These are phyloP conservation scores for Aurelia sp. DNA, from an alignment of 30 jellyfish, hydroid and myxozoan genomes.

Conservation along the genomic window DNA sequence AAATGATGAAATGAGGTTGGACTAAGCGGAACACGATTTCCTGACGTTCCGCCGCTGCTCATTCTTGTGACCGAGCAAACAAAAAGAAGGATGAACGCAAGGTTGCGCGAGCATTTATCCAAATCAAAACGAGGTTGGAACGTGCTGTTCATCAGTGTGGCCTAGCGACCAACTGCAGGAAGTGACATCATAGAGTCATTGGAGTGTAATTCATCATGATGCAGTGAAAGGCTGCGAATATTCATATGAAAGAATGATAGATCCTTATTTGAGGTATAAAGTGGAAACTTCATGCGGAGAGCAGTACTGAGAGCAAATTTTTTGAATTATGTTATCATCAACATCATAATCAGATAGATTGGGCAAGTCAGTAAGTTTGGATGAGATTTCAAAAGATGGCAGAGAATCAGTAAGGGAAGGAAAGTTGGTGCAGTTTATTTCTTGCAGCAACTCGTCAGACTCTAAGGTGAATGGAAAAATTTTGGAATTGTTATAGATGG, in stretches of 20 bases:
- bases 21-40: no score
- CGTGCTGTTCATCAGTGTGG: no score
- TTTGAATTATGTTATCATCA: constrained; percentile 12
- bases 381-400: constrained; percentile 32
- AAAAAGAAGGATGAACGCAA: no score
- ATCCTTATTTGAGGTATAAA: background rate
- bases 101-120: no score
- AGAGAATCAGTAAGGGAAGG: constrained; percentile 6
- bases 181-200: no score
- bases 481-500: constrained; percentile 17
- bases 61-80: no score
- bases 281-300: no score
- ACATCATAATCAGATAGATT: constrained; percentile 32
- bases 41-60: no score
- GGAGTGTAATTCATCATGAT: constrained; percentile 31
- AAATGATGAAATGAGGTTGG: no score
- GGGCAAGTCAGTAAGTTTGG: constrained; percentile 38
- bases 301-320: background rate
- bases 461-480: constrained; percentile 33
- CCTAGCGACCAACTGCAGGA: no score
- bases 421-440: constrained; percentile 9
- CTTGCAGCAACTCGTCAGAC: constrained; percentile 26
- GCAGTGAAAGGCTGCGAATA: constrained; percentile 21
- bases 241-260: background rate
- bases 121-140: no score